Percentiles rank a stretch among this genome's conserved stretches.
Evolutionary conservation across 2,797 vertebrate genomes (phyloP).

Genomic region (Enoplosus armatus): DNA sequence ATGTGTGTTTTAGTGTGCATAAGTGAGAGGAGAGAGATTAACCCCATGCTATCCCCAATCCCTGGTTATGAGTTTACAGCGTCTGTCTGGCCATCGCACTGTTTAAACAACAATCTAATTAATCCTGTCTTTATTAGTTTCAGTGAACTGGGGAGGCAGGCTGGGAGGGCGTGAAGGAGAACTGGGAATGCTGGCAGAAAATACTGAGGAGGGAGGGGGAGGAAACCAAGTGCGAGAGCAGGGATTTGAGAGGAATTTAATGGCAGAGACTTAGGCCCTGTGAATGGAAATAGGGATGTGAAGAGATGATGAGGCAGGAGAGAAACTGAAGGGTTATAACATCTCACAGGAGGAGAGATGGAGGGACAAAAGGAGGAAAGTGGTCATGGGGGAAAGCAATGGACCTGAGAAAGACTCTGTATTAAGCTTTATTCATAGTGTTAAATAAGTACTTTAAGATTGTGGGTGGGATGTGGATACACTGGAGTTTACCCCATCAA

Average conservation of each 20-base stretch:
- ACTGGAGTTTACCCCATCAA: slow-evolving; percentile 44
- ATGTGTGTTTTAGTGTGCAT: slow-evolving; percentile 84
- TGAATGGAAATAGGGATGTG: slow-evolving; percentile 77
- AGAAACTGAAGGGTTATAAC: slow-evolving; percentile 66
- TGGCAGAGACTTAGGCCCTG: slow-evolving; percentile 71
- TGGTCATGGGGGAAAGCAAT: slow-evolving; percentile 53
- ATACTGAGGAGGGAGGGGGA: slow-evolving; percentile 72
- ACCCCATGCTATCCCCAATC: slow-evolving; percentile 94
- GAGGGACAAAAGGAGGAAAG: slow-evolving; percentile 64
- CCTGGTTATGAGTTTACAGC: slow-evolving; percentile 94
- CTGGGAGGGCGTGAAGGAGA: slow-evolving; percentile 82
- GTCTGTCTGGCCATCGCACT: slow-evolving; percentile 92
- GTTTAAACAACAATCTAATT: slow-evolving; percentile 97
- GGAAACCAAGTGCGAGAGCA: slow-evolving; percentile 78
- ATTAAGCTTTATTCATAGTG: slow-evolving; percentile 59
- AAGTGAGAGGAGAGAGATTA: slow-evolving; percentile 90
- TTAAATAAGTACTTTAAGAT: slow-evolving; percentile 53
- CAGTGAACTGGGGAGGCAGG: slow-evolving; percentile 88
- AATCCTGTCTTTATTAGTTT: slow-evolving; percentile 97
- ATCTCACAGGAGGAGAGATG: slow-evolving; percentile 62
- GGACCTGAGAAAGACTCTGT: slow-evolving; percentile 44
- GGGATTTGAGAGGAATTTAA: slow-evolving; percentile 87
- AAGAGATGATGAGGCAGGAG: slow-evolving; percentile 65
- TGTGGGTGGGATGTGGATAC: slow-evolving; percentile 51
- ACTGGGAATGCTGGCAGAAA: slow-evolving; percentile 85